A percentile compares a stretch with the other conserved stretches of the same genome.
Conservation (phyloP, 37 sponge, comb jelly and placozoan species). For the Petrosia ficiformis region DNA sequence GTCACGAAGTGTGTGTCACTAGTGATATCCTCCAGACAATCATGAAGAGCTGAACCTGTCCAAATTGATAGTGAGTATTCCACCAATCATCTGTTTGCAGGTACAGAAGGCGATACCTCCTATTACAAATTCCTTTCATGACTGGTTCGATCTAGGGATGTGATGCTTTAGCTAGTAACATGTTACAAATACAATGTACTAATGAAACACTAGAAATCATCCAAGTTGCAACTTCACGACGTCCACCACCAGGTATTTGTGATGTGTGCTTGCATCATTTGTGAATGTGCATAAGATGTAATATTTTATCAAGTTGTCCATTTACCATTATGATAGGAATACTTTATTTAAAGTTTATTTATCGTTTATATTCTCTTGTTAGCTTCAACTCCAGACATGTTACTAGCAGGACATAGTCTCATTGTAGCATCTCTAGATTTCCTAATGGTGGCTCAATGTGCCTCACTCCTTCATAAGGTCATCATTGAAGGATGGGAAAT, state of each 20-base stretch:
- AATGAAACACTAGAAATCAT: conserved; percentile 53
- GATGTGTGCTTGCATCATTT: not conserved
- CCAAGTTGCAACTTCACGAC: conserved; percentile 34
- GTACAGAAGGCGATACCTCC: conserved; percentile 48
- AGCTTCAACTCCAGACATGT: conserved; percentile 67
- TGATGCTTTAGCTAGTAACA: conserved; percentile 65
- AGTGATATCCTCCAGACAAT: not conserved
- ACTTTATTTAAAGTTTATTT: too few relatives aligned
- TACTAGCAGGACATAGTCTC: conserved; percentile 50
- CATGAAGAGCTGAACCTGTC: too few relatives aligned
- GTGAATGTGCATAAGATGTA: not conserved
- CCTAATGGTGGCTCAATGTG: conserved; percentile 83
- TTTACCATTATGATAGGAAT: too few relatives aligned
- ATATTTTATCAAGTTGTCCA: not conserved
- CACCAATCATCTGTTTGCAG: not conserved
- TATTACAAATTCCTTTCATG: too few relatives aligned
- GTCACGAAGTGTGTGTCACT: conserved; percentile 59
- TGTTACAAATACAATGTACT: conserved; percentile 58
- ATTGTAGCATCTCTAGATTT: conserved; percentile 66
- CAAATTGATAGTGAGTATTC: too few relatives aligned
- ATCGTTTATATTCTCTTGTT: too few relatives aligned
- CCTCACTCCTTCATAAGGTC: conserved; percentile 70
- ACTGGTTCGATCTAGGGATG: too few relatives aligned
- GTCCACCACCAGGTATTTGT: conserved; percentile 64
- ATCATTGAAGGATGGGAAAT: conserved; percentile 62